Base-by-base conservation (phyloP, 2,888 invertebrate genomes). In the Pollenia griseotomentosa region DNA sequence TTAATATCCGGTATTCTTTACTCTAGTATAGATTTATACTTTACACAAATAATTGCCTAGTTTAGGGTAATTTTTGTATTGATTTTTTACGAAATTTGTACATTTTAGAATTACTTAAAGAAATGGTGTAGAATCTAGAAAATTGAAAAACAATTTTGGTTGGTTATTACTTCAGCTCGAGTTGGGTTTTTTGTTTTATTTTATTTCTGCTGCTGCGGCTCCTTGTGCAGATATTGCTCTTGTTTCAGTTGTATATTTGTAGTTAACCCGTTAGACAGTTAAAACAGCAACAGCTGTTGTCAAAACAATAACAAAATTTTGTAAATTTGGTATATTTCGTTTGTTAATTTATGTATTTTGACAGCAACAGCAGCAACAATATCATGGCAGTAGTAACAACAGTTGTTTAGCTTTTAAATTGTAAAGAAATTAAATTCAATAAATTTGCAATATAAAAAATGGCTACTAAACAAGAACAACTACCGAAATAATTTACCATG, bases 301-400 rank as follows among this genome's bases (percentile, higher is more conserved):
- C 81, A 71, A 82, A 83, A 79, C 55, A 70, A 68, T 2, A 55
- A 71, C 11, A 57, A 66, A 74, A 63, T 84, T 80, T 74, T n/a
- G 59, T 79, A 79, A 68, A 84, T 79, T 79, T 79, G 74, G 16
- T 78, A 53, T 68, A 61, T 74, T 78, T 84, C 68, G 61, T 88
- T 87, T 86, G 88, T 73, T 85, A 88, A 90, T 89, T 87, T 88
- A 85, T 85, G 61, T 80, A 48, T 74, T 80, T 74, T 74, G 59
- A 73, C 73, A 68, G 68, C 42, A 81, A 66, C 59, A 61, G 40
- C 51, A 59, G 51, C 40, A 59, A 48, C 55, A 78, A 48, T 51
- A 82, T 11, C 63, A 63, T 63, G 63, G 40, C 55, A 70, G 48
- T 55, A 57, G 65, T 63, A 80, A 84, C 78, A 87, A 46, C 87